Evolutionary conservation across 2,797 vertebrate genomes (phyloP), one percentile per base, ranked within the genome.

Genomic region (Cirrhinus mrigala): DNA sequence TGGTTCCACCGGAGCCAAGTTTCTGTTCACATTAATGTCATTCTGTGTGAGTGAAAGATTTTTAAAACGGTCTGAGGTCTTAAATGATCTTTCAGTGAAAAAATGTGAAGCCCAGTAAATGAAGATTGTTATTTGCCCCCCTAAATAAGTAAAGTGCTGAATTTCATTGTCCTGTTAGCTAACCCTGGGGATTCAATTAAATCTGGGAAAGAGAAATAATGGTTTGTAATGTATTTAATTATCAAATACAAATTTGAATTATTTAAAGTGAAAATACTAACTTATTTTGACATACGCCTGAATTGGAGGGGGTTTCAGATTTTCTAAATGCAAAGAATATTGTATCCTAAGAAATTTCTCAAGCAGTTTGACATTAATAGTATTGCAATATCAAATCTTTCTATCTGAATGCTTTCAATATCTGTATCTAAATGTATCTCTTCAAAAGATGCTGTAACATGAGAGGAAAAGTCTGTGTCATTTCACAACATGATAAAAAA

Each of bases 11-110:
- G 79, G 79, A 66, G 84, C 79, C 74, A 64, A 56, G 56, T 60
- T 89, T 86, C 80, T 81, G 46, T 86, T 87, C 52, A 78, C 68
- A 85, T 89, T 81, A 83, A 88, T 85, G 74, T 66, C 66, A 82
- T 68, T 82, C 37, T 56, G 15, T 24, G 58, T 85, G 56, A 66
- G 24, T 71, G 50, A 79, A 79, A 85, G 52, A 46, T 48, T 64
- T 70, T 79, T 64, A 2, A 81, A 84, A 84, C 71, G 68, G 48
- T 62, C 27, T 54, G 68, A 79, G 58, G 70, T 70, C 56, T 85
- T 81, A 18, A 81, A 85, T 77, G 73, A 76, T 70, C 48, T 33
- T 79, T 71, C 44, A 46, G 66, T 46, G 48, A 77, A 73, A 50
- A 81, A 78, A 82, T 22, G 7, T 48, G 22, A 81, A 68, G 69